Base-by-base conservation (phyloP, 2,888 invertebrate genomes). In the Cylloceria caligata region DNA sequence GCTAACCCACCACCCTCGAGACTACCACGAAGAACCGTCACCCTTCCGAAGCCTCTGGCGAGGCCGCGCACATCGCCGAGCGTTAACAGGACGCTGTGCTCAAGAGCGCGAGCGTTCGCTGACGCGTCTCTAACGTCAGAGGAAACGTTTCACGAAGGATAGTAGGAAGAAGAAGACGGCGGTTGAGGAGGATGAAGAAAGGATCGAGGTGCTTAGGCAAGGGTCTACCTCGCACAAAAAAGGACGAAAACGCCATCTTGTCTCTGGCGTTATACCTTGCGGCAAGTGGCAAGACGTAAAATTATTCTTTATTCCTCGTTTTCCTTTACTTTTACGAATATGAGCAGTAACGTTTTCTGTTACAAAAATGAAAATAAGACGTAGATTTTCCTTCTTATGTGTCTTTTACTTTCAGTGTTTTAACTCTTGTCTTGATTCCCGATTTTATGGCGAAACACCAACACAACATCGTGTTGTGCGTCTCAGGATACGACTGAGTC, bases 61-160 rank as follows among this genome's bases (percentile, higher is more conserved):
- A 55, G 67, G 45, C 47, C 62, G 21, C 52, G 42, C 64, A 36
- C 62, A 60, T 36, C 64, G 24, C 72, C 30, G 57, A 73, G 78
- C 69, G 74, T 72, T 81, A 81, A 81, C 73, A 67, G 76, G 73
- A 75, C 34, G 36, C 71, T 21, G 49, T 65, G 67, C 71, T 76
- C 72, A 49, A 57, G 73, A 74, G 65, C 74, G 49, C 55, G 79
- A 74, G 60, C 75, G 77, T 57, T 80, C 76, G 71, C 65, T 81
- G 83, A 80, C 74, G 83, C 81, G 78, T 76, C 60, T 57, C 81
- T 84, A 84, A 83, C 81, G 76, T 77, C 75, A 60, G 68, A 68
- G 74, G 67, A 75, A 83, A 80, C 42, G 69, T 71, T 69, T 79
- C 65, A 60, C 67, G 42, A 27, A 62, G 60, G 49, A 74, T 52